Evolutionary conservation across 2,888 invertebrate species (phyloP), one percentile per base, ranked within the genome.

Genomic region (Limnephilus auricula): DNA sequence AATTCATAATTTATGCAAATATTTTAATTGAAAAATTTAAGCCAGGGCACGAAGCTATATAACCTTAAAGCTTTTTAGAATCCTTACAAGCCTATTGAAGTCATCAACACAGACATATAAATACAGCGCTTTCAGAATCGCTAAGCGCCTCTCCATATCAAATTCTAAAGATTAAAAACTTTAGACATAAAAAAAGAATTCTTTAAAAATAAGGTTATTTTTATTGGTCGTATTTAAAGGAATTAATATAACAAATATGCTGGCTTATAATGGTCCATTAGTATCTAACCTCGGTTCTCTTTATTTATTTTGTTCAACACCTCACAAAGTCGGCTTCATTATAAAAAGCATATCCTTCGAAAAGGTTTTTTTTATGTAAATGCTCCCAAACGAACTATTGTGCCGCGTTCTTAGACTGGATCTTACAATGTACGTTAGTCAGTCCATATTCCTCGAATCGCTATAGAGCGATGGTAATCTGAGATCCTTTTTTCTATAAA

Each of bases 371-470:
- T 91, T 89, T 90, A 30, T 78, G n/a, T 90, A 45, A 89, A 91
- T 86, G 90, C 84, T 90, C 80, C 83, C 90, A 90, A 92, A 92
- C 85, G 91, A 92, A 84, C 92, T 88, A 93, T 93, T 93, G 92
- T 93, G 89, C 78, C 90, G 83, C 80, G 89, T 83, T 80, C 91
- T 90, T 45, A 78, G 89, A 88, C 79, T 79, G 89, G 90, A 91
- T 92, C 91, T 80, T 80, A 93, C 92, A 93, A 93, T 93, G 87
- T 79, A 92, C n/a, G 89, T 90, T 90, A 92, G 89, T 92, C 90
- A 92, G 92, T 45, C 92, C 89, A n/a, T 78, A 45, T 93, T 93
- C 93, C 89, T 79, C 92, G 93, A 93, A 93, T 89, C 89, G 90
- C 91, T 91, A 90, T 92, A 50, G 92, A 91, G 91, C 79, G 91